Evolutionary conservation across 2,888 invertebrate species (phyloP).

Genomic region (Gonocerus acuteangulatus): DNA sequence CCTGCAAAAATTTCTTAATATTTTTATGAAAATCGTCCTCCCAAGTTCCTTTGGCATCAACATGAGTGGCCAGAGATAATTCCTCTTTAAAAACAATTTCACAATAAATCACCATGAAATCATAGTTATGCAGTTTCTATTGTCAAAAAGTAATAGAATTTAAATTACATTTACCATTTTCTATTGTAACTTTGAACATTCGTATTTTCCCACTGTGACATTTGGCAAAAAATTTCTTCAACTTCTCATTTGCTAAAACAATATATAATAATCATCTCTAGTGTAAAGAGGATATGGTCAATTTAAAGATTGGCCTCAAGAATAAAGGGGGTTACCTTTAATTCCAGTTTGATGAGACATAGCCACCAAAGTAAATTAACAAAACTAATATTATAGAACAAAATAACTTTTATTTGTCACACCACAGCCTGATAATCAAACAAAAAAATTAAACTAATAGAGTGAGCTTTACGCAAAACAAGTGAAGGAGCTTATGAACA

Average conservation of each 20-base stretch:
- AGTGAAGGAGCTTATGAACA: no score
- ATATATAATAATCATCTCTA: constrained; percentile 26
- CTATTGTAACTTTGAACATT: constrained; percentile 73
- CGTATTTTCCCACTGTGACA: constrained; percentile 72
- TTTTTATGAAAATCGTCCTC: constrained; percentile 76
- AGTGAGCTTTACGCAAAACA: not conserved
- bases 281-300: constrained; percentile 28
- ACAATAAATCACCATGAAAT: not conserved
- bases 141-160: not conserved
- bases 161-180: constrained; percentile 60
- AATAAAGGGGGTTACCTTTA: constrained; percentile 53
- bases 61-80: constrained; percentile 57
- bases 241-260: constrained; percentile 68
- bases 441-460: constrained; percentile 11
- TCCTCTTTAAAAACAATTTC: constrained; percentile 56
- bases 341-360: constrained; percentile 92
- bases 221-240: constrained; percentile 73
- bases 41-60: constrained; percentile 66
- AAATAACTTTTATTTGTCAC: constrained; percentile 18
- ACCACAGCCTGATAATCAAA: constrained; percentile 18
- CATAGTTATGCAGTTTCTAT: no score
- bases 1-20: constrained; percentile 61
- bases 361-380: not conserved
- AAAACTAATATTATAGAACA: constrained; percentile 3
- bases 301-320: not conserved